Base-by-base conservation (phyloP, 2,113 vertebrate species). In the Hystrix brachyura region DNA sequence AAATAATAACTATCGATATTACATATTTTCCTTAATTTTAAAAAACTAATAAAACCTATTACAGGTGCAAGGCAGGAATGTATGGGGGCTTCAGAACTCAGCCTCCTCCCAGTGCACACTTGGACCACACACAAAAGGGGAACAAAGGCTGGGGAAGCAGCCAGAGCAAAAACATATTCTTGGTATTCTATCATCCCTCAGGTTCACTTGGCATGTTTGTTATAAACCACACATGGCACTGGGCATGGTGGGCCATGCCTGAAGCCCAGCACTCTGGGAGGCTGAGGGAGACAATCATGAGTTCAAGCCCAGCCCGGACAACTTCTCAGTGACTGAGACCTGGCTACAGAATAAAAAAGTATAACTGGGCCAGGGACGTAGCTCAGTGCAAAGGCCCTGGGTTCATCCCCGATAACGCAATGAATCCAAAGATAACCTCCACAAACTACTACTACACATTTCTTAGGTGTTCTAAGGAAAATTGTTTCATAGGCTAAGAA, bases 141-240 rank as follows among this genome's bases (percentile, higher is more conserved):
- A 29, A 29, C 97, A 97, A 95, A 97, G 95, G 98, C 98, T 94
- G 98, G 98, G 67, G 95, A 71, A 97, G 98, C 99, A 98, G 98
- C 98, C 98, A 98, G 99, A 99, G 99, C 98, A 99, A 99, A 99
- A 99, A 99, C 99, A 99, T 98, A 99, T 99, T 99, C 99, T 99
- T 99, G 99, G 99, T 99, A 98, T 98, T 99, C 99, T 98, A 98
- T 98, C 98, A 98, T 99, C 99, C 99, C 99, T 99, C 99, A 98
- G 98, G 98, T 99, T 98, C 89, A 21, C 98, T 90, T 96, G 94
- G 98, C 97, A 59, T 91, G 95, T 98, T 95, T 97, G 98, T 98
- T 98, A 98, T 94, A 98, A 98, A 98, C 98, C 98, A 98, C 98
- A 98, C 98, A 98, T 95, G 97, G 98, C 46, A 27, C 72, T 29